Conservation (phyloP, 2,888 invertebrate genomes). For the Dexiosoma caninum region DNA sequence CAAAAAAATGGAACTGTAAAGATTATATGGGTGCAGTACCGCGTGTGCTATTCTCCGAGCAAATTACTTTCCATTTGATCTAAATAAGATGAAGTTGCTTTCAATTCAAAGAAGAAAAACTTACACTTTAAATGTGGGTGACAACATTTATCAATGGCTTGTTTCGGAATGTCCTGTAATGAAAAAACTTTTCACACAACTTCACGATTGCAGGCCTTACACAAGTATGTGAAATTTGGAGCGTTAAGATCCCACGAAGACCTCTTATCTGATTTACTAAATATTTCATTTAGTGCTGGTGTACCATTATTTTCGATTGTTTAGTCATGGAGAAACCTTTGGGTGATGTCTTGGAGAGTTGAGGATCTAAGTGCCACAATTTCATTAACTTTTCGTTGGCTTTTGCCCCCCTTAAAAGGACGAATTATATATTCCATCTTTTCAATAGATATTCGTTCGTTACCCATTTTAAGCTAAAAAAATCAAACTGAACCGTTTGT, state of each 20-base stretch:
- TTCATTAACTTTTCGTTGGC: not conserved
- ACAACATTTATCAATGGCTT: not conserved
- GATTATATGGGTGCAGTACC: too few species aligned
- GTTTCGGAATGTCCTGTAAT: not conserved
- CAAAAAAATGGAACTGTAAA: too few species aligned
- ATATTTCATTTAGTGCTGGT: not conserved
- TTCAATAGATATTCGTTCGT: conserved; percentile 11
- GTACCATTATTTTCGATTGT: not conserved
- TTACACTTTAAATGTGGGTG: too few species aligned
- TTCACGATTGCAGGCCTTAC: conserved; percentile 6
- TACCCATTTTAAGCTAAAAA: not conserved
- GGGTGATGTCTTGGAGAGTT: not conserved
- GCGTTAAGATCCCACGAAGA: too few species aligned
- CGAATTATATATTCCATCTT: conserved; percentile 13
- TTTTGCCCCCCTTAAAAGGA: conserved; percentile 10
- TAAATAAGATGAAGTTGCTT: too few species aligned
- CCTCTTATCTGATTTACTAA: too few species aligned
- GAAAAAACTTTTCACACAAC: conserved; percentile 3
- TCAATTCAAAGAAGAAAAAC: too few species aligned
- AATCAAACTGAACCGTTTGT: too few species aligned
- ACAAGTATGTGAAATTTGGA: too few species aligned
- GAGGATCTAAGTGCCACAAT: not conserved
- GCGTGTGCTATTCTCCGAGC: too few species aligned
- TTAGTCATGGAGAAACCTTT: conserved; percentile 16
- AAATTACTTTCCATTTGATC: too few species aligned